Evolutionary conservation across 2,797 vertebrate genomes (phyloP), one percentile per base, ranked within the genome.

Genomic region (Sebastes nivosus): DNA sequence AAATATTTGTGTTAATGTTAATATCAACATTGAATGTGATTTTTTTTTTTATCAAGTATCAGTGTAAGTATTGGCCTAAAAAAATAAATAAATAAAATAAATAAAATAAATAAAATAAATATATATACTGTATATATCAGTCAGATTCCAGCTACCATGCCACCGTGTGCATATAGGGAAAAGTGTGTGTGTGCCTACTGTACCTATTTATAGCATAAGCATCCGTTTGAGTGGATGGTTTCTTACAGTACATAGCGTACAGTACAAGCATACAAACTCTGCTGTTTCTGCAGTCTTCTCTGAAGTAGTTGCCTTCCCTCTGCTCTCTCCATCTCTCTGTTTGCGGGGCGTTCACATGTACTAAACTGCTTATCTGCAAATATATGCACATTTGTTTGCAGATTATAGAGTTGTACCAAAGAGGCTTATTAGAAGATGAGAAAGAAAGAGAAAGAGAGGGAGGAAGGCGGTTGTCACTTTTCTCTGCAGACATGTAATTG

Each of bases 401-500:
- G 38, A 74, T 82, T 63, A 55, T 58, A 16, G 54, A 8, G 5
- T 18, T 3, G 27, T 6, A n/a, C 8, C 5, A 22, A 22, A 67
- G 46, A 77, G 36, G 29, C 5, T 57, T 67, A 32, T 29, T 2
- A 38, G 8, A 54, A 38, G 20, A 10, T 24, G 30, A 42, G 30
- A 57, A 3, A 63, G 4, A 69, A 24, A 34, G 30, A 46, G 5
- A 70, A n/a, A 67, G 24, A n/a, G 5, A 5, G 8, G 7, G 22
- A 36, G 34, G 22, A 30, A 29, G 38, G 9, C 2, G 24, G 27
- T 38, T 66, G 8, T 36, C 32, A 13, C 55, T 30, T 57, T 27
- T 67, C 11, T 63, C 38, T 71, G 46, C 63, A 84, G 55, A 71
- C 65, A 79, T 73, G 42, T 87, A 89, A 88, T 87, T 85, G 72